These are phyloP conservation scores for Cyclargus thomasi DNA, from an alignment of 1,140 invertebrate genomes.

Conservation along the genomic window DNA sequence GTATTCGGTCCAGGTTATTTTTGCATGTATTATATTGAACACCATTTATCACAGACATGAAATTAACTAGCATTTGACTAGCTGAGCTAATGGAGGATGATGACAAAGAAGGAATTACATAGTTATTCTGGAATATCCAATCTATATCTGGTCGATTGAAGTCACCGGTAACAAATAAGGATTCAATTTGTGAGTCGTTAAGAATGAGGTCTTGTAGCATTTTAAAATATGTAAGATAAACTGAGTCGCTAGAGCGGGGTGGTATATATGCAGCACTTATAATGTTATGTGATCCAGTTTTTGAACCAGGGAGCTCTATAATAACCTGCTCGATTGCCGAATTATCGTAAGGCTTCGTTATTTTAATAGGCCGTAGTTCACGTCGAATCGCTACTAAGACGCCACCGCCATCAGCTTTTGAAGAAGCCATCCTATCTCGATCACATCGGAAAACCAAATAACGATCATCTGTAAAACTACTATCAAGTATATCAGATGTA, in stretches of 20 bases:
- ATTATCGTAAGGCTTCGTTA: no score
- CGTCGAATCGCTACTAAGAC: conserved; percentile 23
- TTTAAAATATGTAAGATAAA: neutral
- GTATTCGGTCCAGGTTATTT: conserved; percentile 18
- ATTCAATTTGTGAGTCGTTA: neutral
- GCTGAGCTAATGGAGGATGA: neutral
- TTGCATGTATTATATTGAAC: conserved; percentile 20
- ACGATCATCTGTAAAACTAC: conserved; percentile 26
- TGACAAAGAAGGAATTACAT: neutral
- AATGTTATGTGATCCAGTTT: conserved; percentile 5
- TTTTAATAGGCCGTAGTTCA: conserved; percentile 15
- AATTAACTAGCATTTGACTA: conserved; percentile 7
- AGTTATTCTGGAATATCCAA: conserved; percentile 14
- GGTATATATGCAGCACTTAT: conserved; percentile 24
- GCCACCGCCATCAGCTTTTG: conserved; percentile 25
- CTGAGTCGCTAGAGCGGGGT: neutral
- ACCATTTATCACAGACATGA: conserved; percentile 20
- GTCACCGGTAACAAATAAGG: conserved; percentile 17
- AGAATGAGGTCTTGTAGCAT: neutral
- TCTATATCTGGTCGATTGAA: conserved; percentile 18
- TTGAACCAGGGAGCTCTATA: conserved; percentile 15
- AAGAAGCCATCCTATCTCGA: conserved; percentile 13
- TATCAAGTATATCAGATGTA: conserved; percentile 24
- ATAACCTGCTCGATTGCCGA: conserved; percentile 17
- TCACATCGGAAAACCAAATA: conserved; percentile 29